phyloP scores from a whole-genome alignment of 2,888 invertebrate species.

The Oligia strigilis region DNA sequence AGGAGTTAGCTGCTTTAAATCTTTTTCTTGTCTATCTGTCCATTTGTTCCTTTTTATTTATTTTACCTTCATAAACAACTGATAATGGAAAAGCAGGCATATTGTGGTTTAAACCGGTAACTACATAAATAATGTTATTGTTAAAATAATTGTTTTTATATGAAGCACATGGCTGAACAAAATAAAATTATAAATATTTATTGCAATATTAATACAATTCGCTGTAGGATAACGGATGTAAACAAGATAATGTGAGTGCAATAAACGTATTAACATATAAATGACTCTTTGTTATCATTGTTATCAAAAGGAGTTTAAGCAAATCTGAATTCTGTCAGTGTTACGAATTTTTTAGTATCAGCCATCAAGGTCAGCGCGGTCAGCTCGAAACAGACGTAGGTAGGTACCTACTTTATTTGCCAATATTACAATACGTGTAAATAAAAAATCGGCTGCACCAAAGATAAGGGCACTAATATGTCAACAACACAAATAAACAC shows the following conservation, averaged over 20 bases:
- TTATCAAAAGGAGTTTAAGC: slow-evolving; percentile 34
- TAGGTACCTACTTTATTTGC: too few relatives aligned
- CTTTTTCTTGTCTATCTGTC: background rate
- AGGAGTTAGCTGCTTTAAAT: background rate
- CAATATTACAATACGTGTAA: too few relatives aligned
- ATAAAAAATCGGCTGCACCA: background rate
- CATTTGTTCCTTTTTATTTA: background rate
- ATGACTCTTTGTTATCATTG: slow-evolving; percentile 50
- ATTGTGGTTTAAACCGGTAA: background rate
- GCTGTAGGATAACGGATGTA: slow-evolving; percentile 61
- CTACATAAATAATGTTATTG: background rate
- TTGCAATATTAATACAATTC: slow-evolving; percentile 11
- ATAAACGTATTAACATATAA: slow-evolving; percentile 69
- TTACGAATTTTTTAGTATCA: background rate
- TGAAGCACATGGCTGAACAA: slow-evolving; percentile 1
- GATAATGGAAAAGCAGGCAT: background rate
- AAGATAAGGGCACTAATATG: background rate
- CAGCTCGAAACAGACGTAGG: too few relatives aligned
- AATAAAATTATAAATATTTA: slow-evolving; percentile 19
- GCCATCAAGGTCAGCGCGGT: background rate
- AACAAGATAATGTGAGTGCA: slow-evolving; percentile 72
- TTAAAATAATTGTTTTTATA: background rate
- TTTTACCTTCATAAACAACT: background rate
- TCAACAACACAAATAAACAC: too few relatives aligned
- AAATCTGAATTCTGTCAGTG: slow-evolving; percentile 17